Base-by-base conservation (phyloP, 2,888 invertebrate species). In the Periphyllus acericola region DNA sequence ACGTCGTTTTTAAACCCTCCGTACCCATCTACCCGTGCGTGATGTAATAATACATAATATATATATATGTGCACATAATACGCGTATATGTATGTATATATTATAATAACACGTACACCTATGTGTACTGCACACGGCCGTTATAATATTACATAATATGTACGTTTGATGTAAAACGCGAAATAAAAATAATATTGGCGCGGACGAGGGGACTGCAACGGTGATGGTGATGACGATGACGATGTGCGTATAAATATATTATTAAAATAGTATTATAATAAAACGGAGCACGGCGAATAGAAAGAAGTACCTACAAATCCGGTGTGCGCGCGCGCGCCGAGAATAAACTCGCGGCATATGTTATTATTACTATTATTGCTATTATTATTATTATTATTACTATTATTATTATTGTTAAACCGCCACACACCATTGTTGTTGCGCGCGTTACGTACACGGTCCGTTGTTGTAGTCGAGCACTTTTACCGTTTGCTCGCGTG, bases 381-480 rank as follows among this genome's bases (percentile, higher is more conserved):
- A 60, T 60, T 21, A 25, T 60, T 5, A 21, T 25, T 40, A 40
- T 74, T 25, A 40, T 74, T 71, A 32, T 71, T 14, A 32, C 17
- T 40, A 40, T 74, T 74, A 74, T 74, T 14, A 32, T 4, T 71
- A 71, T 32, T 40, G 36, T 74, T 74, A 40, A 40, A 74, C 74
- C 74, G 36, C 40, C 46, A 11, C 60, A 8, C 74, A 36, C 25
- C 36, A 74, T 74, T 74, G 74, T 74, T 71, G 32, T 71, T 71
- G 11, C 71, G 8, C n/a, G 29, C 71, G 32, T 71, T n/a, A n/a
- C n/a, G n/a, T n/a, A n/a, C n/a, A 29, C 32, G 17, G 68, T 14
- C 29, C 40, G 80, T 68, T 66, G 36, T 80, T 36, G 46, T 14
- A 46, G 6, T 66, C 80, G 40, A 68, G 66, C 40, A 66, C 80